phyloP scores from a whole-genome alignment of 2,888 invertebrate genomes.

The Crocallis elinguaria region DNA sequence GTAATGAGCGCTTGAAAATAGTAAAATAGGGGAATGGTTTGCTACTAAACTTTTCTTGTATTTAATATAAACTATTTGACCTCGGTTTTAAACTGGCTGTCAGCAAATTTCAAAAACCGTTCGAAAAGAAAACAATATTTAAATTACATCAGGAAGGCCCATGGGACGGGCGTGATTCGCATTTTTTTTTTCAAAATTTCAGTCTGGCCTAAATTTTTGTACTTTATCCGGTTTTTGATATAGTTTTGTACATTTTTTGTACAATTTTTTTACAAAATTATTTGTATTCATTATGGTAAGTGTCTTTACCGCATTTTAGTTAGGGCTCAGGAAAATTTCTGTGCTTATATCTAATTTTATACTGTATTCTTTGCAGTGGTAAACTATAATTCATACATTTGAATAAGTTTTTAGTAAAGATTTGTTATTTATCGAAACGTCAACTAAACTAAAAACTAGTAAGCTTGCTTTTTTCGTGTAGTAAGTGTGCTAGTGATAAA shows the following conservation, averaged over 20 bases:
- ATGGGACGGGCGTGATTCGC: conserved; percentile 68
- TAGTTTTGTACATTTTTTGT: conserved; percentile 63
- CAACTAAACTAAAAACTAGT: too few relatives aligned
- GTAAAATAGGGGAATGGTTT: too few relatives aligned
- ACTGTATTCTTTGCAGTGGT: too few relatives aligned
- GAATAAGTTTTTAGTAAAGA: too few relatives aligned
- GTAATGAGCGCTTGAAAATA: too few relatives aligned
- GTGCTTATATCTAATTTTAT: too few relatives aligned
- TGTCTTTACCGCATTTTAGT: conserved; percentile 38
- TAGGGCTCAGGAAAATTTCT: too few relatives aligned
- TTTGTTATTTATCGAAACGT: too few relatives aligned
- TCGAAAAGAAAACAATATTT: conserved; percentile 65
- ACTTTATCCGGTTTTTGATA: conserved; percentile 53
- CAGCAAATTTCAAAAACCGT: conserved; percentile 38
- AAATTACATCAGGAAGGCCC: conserved; percentile 67
- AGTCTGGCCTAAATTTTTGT: conserved; percentile 72
- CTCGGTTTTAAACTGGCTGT: conserved; percentile 39
- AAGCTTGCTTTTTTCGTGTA: too few relatives aligned
- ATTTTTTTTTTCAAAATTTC: conserved; percentile 77
- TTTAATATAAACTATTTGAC: conserved; percentile 1
- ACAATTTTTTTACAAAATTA: conserved; percentile 64
- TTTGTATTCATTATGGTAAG: conserved; percentile 76
- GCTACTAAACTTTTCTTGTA: conserved; percentile 28
- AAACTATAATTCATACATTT: too few relatives aligned
- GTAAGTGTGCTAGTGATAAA: too few relatives aligned